Percentiles rank a stretch among this genome's conserved stretches.
These are phyloP conservation scores for Cantharis lateralis DNA, from an alignment of 2,888 invertebrate genomes.

Conservation along the genomic window DNA sequence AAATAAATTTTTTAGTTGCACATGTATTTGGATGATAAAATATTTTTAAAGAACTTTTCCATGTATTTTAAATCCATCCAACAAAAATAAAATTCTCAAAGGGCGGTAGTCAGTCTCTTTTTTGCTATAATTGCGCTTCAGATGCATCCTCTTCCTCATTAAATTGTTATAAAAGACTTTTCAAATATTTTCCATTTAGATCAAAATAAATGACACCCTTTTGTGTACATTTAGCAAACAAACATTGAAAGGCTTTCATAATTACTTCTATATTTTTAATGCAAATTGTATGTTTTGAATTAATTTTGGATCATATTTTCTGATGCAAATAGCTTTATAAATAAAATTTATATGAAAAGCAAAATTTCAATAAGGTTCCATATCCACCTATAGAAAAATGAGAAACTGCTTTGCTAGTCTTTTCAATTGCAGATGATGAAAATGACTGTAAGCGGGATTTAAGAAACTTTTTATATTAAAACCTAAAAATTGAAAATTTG, in stretches of 20 bases:
- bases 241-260: constrained; percentile 6
- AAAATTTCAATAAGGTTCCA: not conserved
- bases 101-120: not conserved
- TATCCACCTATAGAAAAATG: not conserved
- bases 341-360: not conserved
- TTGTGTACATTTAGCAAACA: constrained; percentile 1
- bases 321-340: not conserved
- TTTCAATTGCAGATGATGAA: not conserved
- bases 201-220: constrained; percentile 2
- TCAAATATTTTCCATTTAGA: constrained; percentile 2
- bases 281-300: constrained; percentile 2
- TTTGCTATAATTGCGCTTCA: constrained; percentile 10
- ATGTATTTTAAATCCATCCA: not conserved
- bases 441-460: not conserved
- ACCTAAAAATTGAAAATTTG: not conserved
- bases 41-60: not conserved
- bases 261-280: constrained; percentile 6
- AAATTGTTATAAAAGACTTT: constrained; percentile 15
- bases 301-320: constrained; percentile 2
- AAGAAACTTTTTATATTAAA: not conserved
- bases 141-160: constrained; percentile 13
- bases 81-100: not conserved
- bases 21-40: not conserved
- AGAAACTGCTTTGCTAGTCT: not conserved
- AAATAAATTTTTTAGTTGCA: too few relatives aligned